Evolutionary conservation across 2,113 vertebrate species (phyloP).

Genomic region (Gallinago media): DNA sequence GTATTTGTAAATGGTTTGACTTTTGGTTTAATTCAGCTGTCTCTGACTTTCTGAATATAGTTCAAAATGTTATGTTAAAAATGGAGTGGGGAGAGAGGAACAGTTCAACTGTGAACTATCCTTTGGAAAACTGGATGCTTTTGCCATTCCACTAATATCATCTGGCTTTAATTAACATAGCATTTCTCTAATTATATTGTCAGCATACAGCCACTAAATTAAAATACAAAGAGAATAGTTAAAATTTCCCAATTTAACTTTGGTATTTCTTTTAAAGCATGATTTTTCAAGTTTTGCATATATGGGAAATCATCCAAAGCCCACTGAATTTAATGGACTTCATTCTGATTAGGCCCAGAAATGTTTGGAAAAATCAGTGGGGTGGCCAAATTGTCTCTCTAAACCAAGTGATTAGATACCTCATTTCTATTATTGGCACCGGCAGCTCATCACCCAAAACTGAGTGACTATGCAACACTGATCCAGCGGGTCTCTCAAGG

Average conservation of each 20-base stretch:
- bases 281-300: slow-evolving; percentile 24
- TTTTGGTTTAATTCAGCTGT: not conserved
- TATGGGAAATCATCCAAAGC: slow-evolving; percentile 40
- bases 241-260: slow-evolving; percentile 8
- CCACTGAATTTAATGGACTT: slow-evolving; percentile 29
- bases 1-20: not conserved
- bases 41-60: not conserved
- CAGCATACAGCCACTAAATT: slow-evolving; percentile 38
- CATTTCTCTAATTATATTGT: slow-evolving; percentile 55
- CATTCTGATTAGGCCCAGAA: not conserved
- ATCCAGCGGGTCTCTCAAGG: not conserved
- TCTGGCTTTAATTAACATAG: slow-evolving; percentile 58
- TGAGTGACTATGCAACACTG: not conserved
- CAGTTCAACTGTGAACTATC: not conserved
- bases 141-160: slow-evolving; percentile 23
- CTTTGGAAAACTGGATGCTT: slow-evolving; percentile 21
- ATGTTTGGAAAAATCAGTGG: not conserved
- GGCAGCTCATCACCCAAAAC: not conserved
- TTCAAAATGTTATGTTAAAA: not conserved
- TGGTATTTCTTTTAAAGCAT: not conserved
- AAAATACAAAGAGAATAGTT: slow-evolving; percentile 43
- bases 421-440: not conserved
- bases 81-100: not conserved
- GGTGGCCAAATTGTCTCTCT: not conserved
- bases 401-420: not conserved